These are phyloP conservation scores for Rhopalosiphum nymphaeae DNA, from an alignment of 2,888 invertebrate genomes.

Conservation along the genomic window DNA sequence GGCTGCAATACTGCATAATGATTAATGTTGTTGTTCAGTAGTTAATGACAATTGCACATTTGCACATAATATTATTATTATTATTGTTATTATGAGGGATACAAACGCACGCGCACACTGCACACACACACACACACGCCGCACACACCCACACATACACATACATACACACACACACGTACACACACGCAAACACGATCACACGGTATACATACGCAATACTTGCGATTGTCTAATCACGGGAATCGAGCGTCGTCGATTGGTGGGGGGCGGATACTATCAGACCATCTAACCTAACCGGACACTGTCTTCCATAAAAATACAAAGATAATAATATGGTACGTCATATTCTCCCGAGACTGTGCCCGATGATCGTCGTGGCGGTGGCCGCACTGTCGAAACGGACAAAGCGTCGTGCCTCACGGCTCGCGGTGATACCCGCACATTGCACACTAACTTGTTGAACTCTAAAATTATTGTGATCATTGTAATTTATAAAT, in stretches of 20 bases:
- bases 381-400: conserved; percentile 3
- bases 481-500: too few species aligned
- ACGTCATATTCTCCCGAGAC: too few species aligned
- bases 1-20: not conserved
- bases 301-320: not conserved
- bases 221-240: not conserved
- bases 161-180: not conserved
- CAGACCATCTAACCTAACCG: not conserved
- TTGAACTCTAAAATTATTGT: not conserved
- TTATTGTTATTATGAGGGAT: not conserved
- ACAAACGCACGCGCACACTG: not conserved
- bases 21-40: not conserved
- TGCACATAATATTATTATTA: not conserved
- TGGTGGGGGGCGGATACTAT: not conserved
- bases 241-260: not conserved
- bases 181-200: not conserved
- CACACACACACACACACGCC: not conserved
- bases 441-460: not conserved
- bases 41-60: not conserved
- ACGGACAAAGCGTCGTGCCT: not conserved
- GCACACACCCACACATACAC: not conserved
- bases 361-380: not conserved
- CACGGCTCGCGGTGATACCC: not conserved
- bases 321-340: not conserved
- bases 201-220: not conserved